Base-by-base conservation (phyloP, 2,113 vertebrate genomes). In the Archocentrus centrarchus region DNA sequence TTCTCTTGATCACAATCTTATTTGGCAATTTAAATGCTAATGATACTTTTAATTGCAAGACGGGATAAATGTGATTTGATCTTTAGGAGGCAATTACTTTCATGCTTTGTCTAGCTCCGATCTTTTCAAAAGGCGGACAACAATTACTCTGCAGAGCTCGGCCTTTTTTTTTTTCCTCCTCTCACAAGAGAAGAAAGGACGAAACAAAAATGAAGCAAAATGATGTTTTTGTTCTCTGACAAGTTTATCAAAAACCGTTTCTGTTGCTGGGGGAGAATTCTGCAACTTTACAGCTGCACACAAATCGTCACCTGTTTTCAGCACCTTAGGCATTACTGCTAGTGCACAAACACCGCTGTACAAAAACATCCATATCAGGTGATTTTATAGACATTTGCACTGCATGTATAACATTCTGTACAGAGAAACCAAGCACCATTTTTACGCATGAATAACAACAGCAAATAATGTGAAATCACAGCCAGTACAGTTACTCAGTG, bases 21-120 rank as follows among this genome's bases (percentile, higher is more conserved):
- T 94, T 95, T 94, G 93, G 85, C 91, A 93, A 96, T 96, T 96
- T 96, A 96, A 96, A 96, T 96, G 94, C 94, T 95, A 96, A 96
- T 96, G 93, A 94, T 94, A 94, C 92, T 95, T 96, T 94, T 96
- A 96, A 96, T 96, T 96, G 93, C 92, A 73, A 86, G 90, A 93
- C 61, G 88, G 86, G 93, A 93, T 93, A 88, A 93, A 90, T 90
- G 86, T 83, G 91, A 94, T 94, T 91, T 93, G 93, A 95, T 95
- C 91, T 92, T 90, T 82, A 73, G 89, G 86, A 93, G 93, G 88
- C 91, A 94, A 95, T 95, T 94, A 95, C 92, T 92, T 87, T 82
- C 88, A 85, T 87, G 90, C 92, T 92, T 94, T 93, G 92, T 95
- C 90, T 92, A 53, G 77, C 75, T 82, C 66, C 75, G 10, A 87